Evolutionary conservation across 2,113 vertebrate genomes (phyloP).

Genomic region (Porphyrio hochstetteri): DNA sequence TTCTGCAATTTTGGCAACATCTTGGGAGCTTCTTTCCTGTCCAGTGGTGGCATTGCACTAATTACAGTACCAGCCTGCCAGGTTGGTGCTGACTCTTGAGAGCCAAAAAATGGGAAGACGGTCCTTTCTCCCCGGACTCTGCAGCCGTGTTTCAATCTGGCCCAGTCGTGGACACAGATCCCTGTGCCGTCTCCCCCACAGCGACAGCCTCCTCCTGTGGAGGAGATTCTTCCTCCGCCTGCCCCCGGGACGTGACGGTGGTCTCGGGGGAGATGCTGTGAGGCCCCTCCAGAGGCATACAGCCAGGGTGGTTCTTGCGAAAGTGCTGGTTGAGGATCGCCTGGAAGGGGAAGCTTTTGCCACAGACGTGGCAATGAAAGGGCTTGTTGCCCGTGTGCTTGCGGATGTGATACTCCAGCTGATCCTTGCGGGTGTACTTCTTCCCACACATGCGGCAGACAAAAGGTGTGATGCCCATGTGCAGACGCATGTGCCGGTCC

Average conservation of each 20-base stretch:
- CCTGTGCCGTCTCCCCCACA: conserved; percentile 84
- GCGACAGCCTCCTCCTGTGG: conserved; percentile 85
- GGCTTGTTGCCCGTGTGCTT: conserved; percentile 99
- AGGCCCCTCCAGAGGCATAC: conserved; percentile 88
- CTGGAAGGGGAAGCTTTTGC: conserved; percentile 99
- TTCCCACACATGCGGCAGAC: conserved; percentile 99
- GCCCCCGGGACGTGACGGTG: conserved; percentile 89
- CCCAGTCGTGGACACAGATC: conserved; percentile 94
- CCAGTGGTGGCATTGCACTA: conserved; percentile 71
- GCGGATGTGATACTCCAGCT: conserved; percentile 98
- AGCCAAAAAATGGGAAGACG: conserved; percentile 50
- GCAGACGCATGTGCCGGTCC: conserved; percentile 97
- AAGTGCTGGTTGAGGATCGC: conserved; percentile 99
- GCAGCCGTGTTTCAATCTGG: conserved; percentile 81
- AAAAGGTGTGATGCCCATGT: conserved; percentile 99
- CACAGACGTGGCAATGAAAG: conserved; percentile 96
- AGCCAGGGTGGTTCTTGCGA: conserved; percentile 98
- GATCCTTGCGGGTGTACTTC: conserved; percentile 98
- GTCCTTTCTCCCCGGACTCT: conserved; percentile 44
- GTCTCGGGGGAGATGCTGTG: conserved; percentile 96
- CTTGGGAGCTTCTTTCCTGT: conserved; percentile 59
- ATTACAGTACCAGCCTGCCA: conserved; percentile 66
- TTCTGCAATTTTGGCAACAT: conserved; percentile 78
- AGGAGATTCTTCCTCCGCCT: conserved; percentile 87
- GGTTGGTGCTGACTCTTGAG: conserved; percentile 58